These are phyloP conservation scores for Harpegnathos saltator DNA, from an alignment of 1,140 invertebrate genomes.

Conservation along the genomic window DNA sequence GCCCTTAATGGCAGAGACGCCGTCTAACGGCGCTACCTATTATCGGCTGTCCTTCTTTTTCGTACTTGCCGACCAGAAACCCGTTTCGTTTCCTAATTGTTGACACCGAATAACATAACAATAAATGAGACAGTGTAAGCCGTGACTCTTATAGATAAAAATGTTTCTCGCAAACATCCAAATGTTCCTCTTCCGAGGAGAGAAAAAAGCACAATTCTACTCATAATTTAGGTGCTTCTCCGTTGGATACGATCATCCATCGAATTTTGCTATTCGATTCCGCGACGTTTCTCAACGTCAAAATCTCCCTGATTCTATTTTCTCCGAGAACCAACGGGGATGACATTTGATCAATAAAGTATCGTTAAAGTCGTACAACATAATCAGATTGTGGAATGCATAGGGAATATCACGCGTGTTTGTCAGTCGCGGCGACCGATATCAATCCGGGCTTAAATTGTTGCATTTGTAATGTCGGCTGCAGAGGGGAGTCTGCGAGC, in stretches of 20 bases:
- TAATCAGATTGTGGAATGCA: too few species aligned
- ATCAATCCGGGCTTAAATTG: not conserved
- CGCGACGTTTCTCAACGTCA: not conserved
- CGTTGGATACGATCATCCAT: too few species aligned
- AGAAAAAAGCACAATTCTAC: too few species aligned
- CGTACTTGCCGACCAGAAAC: constrained; percentile 23
- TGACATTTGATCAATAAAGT: too few species aligned
- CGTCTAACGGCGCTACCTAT: constrained; percentile 22
- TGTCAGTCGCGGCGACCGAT: not conserved
- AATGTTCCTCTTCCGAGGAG: too few species aligned
- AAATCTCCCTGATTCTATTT: not conserved
- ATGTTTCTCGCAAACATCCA: too few species aligned
- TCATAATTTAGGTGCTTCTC: too few species aligned
- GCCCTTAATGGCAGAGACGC: constrained; percentile 44
- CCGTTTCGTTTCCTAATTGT: constrained; percentile 1
- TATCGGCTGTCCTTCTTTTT: constrained; percentile 22
- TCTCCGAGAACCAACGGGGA: not conserved
- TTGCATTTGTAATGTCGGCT: not conserved
- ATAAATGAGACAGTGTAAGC: not conserved
- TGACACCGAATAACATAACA: constrained; percentile 13
- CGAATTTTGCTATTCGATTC: not conserved
- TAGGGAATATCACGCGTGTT: too few species aligned
- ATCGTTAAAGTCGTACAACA: too few species aligned
- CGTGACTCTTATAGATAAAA: too few species aligned
- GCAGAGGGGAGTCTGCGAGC: too few species aligned